Base-by-base conservation (phyloP, 2,888 invertebrate species). In the Rhyacophila evoluta region DNA sequence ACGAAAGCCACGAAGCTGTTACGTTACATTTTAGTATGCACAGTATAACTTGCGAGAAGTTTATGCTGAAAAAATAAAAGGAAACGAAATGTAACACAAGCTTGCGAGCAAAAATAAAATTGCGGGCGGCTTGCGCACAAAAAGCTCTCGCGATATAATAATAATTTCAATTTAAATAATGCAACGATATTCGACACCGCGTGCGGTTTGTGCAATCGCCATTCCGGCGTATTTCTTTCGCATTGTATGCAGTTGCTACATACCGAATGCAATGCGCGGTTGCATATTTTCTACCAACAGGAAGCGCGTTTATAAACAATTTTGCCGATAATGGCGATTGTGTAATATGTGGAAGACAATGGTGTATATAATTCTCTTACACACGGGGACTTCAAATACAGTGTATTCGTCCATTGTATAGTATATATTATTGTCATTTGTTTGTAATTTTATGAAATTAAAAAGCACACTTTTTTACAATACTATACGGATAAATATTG, bases 271-370 rank as follows among this genome's bases (percentile, higher is more conserved):
- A 33, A 4, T 33, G 55, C 19, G 55, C 55, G 12, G 10, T 39
- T 39, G 15, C 39, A 55, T 10, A 19, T 55, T 55, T 25, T 55
- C 55, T 19, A 55, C 2, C 10, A 55, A 55, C 55, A 55, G 55
- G 55, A 55, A 55, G 19, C 19, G 55, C 55, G 55, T 55, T 55
- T 8, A 55, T 19, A 55, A 55, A 55, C 55, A 55, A 55, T 55
- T 12, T 39, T 4, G 39, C 39, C 15, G 39, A 39, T 12, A 39
- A 39, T 12, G 15, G 15, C 15, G 19, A 19, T 55, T 55, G 19
- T 55, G 39, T 55, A 55, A 19, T 55, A 10, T 55, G 55, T 25
- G 55, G 19, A 55, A 6, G 25, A 25, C 55, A 55, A 19, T 55
- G 19, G 55, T 10, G 19, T 10, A 25, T 19, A 55, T 2, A 19